phyloP scores from a whole-genome alignment of 1,140 invertebrate genomes.

The Babylonia areolata region DNA sequence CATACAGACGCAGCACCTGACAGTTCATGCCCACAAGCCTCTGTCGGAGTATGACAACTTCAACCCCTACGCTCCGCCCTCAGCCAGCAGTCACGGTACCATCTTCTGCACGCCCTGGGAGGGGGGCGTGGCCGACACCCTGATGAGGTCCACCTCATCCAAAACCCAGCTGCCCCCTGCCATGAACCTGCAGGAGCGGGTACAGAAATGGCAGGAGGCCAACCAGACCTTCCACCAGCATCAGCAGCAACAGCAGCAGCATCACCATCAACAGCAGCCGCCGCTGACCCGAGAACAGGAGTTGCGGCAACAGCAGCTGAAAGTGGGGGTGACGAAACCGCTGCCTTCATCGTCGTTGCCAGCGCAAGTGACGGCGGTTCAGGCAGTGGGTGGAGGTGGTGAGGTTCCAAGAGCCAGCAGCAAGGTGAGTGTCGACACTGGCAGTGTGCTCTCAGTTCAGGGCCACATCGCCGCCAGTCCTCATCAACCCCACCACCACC shows the following conservation, averaged over 20 bases:
- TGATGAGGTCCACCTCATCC: conserved; percentile 75
- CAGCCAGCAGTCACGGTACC: conserved; percentile 80
- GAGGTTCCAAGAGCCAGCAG: background rate
- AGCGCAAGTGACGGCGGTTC: background rate
- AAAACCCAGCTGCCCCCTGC: conserved; percentile 51
- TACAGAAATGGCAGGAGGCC: conserved; percentile 63
- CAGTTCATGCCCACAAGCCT: conserved; percentile 74
- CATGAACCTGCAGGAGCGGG: conserved; percentile 63
- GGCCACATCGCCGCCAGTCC: background rate
- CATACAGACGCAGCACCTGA: conserved; percentile 53
- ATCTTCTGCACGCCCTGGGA: conserved; percentile 92
- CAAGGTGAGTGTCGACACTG: background rate
- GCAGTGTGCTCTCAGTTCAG: background rate
- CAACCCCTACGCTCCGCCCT: conserved; percentile 53
- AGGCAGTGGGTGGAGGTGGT: background rate
- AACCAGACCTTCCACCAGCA: conserved; percentile 47
- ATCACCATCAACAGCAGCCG: background rate
- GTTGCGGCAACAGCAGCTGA: background rate
- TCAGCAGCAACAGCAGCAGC: conserved; percentile 26
- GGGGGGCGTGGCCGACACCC: conserved; percentile 85
- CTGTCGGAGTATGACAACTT: conserved; percentile 85
- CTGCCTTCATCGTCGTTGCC: background rate
- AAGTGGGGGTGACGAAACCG: background rate
- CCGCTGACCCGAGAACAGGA: background rate
- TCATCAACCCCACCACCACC: background rate